Conservation (phyloP, 2,888 invertebrate genomes). For the Noctua janthe region DNA sequence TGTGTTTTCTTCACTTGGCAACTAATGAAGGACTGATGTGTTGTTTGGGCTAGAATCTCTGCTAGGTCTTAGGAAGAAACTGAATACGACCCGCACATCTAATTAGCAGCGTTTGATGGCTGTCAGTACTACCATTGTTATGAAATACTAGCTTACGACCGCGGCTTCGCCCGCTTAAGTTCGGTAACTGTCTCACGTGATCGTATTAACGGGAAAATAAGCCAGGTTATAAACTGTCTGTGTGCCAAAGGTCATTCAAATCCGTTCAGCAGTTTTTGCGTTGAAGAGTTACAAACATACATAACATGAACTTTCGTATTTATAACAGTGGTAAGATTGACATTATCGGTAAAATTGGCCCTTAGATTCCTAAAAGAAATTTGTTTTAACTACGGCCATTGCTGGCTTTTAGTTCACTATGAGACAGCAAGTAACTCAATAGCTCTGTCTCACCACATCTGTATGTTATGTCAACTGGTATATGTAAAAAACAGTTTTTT, state of each 20-base stretch:
- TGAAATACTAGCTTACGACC: background rate
- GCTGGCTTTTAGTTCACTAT: background rate
- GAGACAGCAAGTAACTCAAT: background rate
- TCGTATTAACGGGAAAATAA: background rate
- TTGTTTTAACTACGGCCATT: background rate
- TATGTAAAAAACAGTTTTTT: too few species aligned
- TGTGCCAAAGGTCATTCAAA: background rate
- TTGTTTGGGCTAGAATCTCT: background rate
- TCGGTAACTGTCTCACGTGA: background rate
- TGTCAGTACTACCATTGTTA: background rate
- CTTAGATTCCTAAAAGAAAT: too few species aligned
- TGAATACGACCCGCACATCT: background rate
- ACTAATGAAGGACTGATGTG: background rate
- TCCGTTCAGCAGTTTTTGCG: background rate
- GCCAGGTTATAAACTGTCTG: background rate
- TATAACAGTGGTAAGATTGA: too few species aligned
- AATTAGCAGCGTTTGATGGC: background rate
- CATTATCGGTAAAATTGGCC: too few species aligned
- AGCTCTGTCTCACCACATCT: background rate
- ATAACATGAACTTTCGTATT: background rate
- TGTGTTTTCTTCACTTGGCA: constrained; percentile 26
- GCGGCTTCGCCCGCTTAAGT: background rate
- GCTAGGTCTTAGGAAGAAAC: background rate
- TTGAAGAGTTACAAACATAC: background rate
- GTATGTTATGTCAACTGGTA: too few species aligned